Evolutionary conservation across 2,888 invertebrate species (phyloP).

Genomic region (Lithosia quadra): DNA sequence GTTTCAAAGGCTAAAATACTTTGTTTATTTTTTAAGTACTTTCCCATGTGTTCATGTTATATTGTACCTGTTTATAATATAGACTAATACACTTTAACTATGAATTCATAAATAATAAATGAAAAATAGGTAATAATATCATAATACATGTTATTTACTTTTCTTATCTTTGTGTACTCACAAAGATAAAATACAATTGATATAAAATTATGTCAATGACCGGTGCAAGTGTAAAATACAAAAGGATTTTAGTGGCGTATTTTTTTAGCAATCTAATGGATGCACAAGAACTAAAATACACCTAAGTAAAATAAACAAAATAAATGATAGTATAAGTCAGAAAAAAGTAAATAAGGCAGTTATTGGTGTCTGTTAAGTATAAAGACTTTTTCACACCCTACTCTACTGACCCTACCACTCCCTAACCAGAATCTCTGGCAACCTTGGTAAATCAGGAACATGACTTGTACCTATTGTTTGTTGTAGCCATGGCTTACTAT

Average conservation of each 20-base stretch:
- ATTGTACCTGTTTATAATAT: not conserved
- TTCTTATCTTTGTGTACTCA: constrained; percentile 31
- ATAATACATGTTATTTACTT: constrained; percentile 35
- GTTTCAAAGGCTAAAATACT: constrained; percentile 10
- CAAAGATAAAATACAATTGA: constrained; percentile 38
- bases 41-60: not conserved
- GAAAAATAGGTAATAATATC: not conserved
- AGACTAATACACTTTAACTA: not conserved
- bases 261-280: not conserved
- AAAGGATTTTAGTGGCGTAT: not conserved
- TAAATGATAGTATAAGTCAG: not conserved
- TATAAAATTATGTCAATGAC: constrained; percentile 43
- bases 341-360: not conserved
- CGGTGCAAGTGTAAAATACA: constrained; percentile 11
- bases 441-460: not conserved
- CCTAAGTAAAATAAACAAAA: not conserved
- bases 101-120: not conserved
- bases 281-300: not conserved
- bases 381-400: not conserved
- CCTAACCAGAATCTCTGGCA: not conserved
- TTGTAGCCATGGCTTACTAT: not conserved
- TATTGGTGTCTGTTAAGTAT: not conserved
- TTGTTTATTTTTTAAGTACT: constrained; percentile 1
- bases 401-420: not conserved
- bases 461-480: not conserved